Base-by-base conservation (phyloP, 2,888 invertebrate species). In the Poecilus cupreus region DNA sequence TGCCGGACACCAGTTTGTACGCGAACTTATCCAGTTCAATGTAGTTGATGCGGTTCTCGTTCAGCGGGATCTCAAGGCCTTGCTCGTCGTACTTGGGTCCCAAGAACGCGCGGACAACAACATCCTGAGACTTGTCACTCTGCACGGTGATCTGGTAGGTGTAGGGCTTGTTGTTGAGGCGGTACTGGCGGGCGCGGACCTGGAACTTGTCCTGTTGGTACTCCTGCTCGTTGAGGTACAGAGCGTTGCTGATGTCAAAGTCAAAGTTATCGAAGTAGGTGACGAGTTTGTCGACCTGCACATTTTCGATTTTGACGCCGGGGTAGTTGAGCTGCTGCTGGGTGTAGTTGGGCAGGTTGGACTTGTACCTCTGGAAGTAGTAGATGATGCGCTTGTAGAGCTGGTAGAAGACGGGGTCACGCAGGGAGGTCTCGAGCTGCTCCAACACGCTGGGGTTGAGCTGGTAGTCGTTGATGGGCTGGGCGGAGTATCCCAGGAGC, bases 141-240 rank as follows among this genome's bases (percentile, higher is more conserved):
- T 91, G 90, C 18, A 95, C 88, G 49, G 91, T 89, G 83, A 94
- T 88, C 81, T 90, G 90, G 83, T 93, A 90, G 79, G 89, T 90
- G 90, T 94, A 95, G 1, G 92, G 91, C 83, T 93, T 92, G 89
- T 94, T 93, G 89, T 94, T 94, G 37, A 95, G 89, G 84, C 95
- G 93, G 83, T 92, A 90, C 87, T 95, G 94, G 75, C 93, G 92
- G 8, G 93, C 91, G 84, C 91, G 89, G 85, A 92, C 91, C 57
- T 90, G 86, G 83, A 88, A 88, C 0, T 88, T 87, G 80, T 90
- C 88, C n/a, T 92, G 90, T 84, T 91, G 89, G 80, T 90, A 88
- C 11, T 92, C 90, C 84, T 91, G 90, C 37, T 88, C 86, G 79
- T 88, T 89, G 84, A 90, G 87, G 43, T 51, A 74, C 10, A 93